phyloP scores from a whole-genome alignment of 2,888 invertebrate species.

The Rhagonycha fulva region DNA sequence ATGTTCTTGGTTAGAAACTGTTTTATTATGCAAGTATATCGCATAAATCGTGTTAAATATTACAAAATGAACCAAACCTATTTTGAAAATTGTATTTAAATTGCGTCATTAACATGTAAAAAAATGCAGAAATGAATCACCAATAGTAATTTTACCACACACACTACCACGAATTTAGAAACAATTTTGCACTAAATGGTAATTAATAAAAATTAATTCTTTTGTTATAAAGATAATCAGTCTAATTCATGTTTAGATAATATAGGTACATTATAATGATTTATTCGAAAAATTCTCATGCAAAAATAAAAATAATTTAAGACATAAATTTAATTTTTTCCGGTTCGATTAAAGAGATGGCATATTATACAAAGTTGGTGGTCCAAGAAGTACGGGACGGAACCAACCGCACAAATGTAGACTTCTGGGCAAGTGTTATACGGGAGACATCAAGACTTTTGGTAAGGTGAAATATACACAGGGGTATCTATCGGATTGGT shows the following conservation, averaged over 20 bases:
- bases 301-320: neutral
- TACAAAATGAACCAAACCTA: neutral
- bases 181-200: neutral
- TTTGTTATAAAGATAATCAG: neutral
- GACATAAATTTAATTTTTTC: neutral
- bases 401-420: neutral
- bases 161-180: neutral
- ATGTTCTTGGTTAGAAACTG: neutral
- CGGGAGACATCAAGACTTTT: slow-evolving; percentile 27
- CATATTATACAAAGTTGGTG: slow-evolving; percentile 33
- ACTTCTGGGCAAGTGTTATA: slow-evolving; percentile 16
- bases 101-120: neutral
- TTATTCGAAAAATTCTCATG: neutral
- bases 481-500: slow-evolving; percentile 30
- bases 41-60: neutral
- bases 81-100: neutral
- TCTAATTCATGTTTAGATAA: neutral
- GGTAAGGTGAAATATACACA: slow-evolving; percentile 31
- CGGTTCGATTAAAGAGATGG: neutral
- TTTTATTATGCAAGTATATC: neutral
- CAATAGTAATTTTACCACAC: neutral
- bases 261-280: neutral
- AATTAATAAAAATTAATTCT: neutral
- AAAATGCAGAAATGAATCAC: neutral
- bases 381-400: slow-evolving; percentile 29